Evolutionary conservation across 1,140 invertebrate genomes (phyloP).

Genomic region (Pachypeltis micranthus): DNA sequence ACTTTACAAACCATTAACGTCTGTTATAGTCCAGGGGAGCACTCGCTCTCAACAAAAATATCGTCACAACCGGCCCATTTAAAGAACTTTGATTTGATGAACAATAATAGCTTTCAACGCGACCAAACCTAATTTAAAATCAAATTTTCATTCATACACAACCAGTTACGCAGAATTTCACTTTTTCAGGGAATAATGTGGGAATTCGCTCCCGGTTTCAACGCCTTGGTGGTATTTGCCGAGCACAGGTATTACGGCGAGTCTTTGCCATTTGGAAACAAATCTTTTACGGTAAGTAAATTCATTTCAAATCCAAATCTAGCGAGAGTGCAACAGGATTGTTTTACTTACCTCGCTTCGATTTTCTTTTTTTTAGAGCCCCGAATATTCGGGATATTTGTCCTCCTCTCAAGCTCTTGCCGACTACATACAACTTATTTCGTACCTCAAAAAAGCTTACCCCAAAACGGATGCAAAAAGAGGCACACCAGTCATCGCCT

Average conservation of each 20-base stretch:
- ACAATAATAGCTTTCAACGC: too few species aligned
- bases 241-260: slow-evolving; percentile 83
- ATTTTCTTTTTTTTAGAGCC: slow-evolving; percentile 35
- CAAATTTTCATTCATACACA: background rate
- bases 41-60: too few species aligned
- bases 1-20: too few species aligned
- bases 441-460: slow-evolving; percentile 40
- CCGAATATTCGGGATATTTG: slow-evolving; percentile 68
- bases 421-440: slow-evolving; percentile 81
- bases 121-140: background rate
- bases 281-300: slow-evolving; percentile 22
- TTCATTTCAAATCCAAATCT: background rate
- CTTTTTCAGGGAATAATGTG: slow-evolving; percentile 74
- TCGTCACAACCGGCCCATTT: background rate
- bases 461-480: slow-evolving; percentile 30
- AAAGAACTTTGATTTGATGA: background rate
- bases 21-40: background rate
- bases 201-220: slow-evolving; percentile 71
- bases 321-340: too few species aligned
- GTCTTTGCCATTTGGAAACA: slow-evolving; percentile 25
- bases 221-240: slow-evolving; percentile 79
- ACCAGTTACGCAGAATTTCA: background rate
- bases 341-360: background rate
- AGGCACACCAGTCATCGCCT: slow-evolving; percentile 69
- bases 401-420: slow-evolving; percentile 86